Evolutionary conservation across 1,140 invertebrate species (phyloP).

Genomic region (Probaryconus sp.): DNA sequence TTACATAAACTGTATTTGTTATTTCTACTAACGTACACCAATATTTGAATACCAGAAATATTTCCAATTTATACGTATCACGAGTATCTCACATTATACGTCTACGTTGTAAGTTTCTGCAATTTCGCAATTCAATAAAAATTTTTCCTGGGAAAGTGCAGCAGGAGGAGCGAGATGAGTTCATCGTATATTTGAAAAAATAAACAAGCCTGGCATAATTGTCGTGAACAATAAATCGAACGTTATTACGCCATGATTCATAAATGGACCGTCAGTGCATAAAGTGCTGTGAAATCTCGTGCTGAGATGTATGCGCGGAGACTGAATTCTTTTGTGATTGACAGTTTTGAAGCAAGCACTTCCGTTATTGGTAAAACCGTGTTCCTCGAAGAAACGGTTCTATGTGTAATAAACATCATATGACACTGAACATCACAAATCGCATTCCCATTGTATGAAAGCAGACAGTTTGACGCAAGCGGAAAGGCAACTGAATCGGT

Average conservation of each 20-base stretch:
- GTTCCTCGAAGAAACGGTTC: slow-evolving; percentile 29
- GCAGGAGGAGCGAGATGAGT: too few relatives aligned
- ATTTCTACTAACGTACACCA: too few relatives aligned
- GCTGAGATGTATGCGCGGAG: background rate
- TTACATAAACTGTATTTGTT: too few relatives aligned
- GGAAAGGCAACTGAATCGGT: slow-evolving; percentile 48
- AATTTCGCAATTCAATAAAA: too few relatives aligned
- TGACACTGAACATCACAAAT: slow-evolving; percentile 42
- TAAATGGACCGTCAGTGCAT: background rate
- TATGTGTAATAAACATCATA: slow-evolving; percentile 40
- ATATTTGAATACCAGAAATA: too few relatives aligned
- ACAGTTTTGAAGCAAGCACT: slow-evolving; percentile 33
- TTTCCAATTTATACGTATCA: too few relatives aligned
- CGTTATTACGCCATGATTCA: background rate
- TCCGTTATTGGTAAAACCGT: slow-evolving; percentile 33
- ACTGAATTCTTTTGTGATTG: slow-evolving; percentile 19
- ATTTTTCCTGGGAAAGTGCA: too few relatives aligned
- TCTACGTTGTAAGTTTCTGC: too few relatives aligned
- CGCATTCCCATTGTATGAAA: slow-evolving; percentile 40
- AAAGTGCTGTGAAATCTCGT: background rate
- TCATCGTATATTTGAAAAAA: too few relatives aligned
- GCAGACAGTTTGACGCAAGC: slow-evolving; percentile 44
- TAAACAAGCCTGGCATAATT: background rate
- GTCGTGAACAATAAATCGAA: background rate
- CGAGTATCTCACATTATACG: too few relatives aligned